A percentile compares a stretch with the other conserved stretches of the same genome.
Conservation (phyloP, 2,888 invertebrate species). For the Erebia epiphron region DNA sequence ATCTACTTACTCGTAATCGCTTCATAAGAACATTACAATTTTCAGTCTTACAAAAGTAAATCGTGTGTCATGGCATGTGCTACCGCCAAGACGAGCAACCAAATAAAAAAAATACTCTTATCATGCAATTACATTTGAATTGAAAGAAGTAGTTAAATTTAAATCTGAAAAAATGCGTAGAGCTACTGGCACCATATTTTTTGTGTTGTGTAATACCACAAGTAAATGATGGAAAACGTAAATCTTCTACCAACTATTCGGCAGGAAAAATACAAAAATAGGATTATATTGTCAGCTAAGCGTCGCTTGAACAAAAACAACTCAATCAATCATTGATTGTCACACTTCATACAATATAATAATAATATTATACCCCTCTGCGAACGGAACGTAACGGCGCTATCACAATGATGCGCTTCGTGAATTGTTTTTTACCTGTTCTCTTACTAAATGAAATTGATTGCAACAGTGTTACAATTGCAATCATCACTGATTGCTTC, state of each 20-base stretch:
- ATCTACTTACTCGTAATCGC: no score
- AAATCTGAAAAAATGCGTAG: neutral
- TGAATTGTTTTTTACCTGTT: neutral
- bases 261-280: slow-evolving; percentile 1
- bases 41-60: no score
- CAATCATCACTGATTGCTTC: no score
- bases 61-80: no score
- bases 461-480: no score
- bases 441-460: no score
- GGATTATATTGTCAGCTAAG: slow-evolving; percentile 20
- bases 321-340: slow-evolving; percentile 29
- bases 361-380: neutral
- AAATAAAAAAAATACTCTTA: no score
- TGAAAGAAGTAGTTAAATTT: no score
- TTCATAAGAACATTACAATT: no score
- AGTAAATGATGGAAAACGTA: slow-evolving; percentile 1
- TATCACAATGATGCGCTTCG: slow-evolving; percentile 4
- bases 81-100: no score
- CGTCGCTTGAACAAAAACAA: slow-evolving; percentile 23
- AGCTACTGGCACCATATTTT: neutral
- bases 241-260: slow-evolving; percentile 10
- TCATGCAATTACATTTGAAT: no score
- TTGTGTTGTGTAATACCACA: neutral
- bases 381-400: slow-evolving; percentile 10
- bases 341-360: slow-evolving; percentile 15